Base-by-base conservation (phyloP, 1,140 invertebrate genomes). In the Hylaeus volcanicus region DNA sequence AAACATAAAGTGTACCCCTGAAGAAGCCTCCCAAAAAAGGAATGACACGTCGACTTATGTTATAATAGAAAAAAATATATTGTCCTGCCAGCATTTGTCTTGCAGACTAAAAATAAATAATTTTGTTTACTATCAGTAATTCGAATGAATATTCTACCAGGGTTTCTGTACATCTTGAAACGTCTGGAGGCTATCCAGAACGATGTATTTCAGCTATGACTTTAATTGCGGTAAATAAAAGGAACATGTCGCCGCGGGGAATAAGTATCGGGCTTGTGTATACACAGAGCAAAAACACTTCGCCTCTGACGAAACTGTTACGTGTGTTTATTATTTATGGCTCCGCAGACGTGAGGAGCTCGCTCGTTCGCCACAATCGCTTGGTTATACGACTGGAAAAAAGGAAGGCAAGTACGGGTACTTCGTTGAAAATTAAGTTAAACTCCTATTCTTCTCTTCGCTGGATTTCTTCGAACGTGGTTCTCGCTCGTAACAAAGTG, bases 141-240 rank as follows among this genome's bases (percentile, higher is more conserved):
- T 81, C 83, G 86, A 84, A 82, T 83, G 82, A 12, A 2, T 86
- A 82, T 51, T 55, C 4, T 56, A 43, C 15, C 43, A 53, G 51
- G 58, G 74, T 53, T 72, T 78, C 37, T 55, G 61, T 55, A 72
- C 41, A 51, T n/a, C n/a, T 37, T 41, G 45, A 5, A 15, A 55
- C 43, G n/a, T 58, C n/a, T 69, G 82, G 86, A 89, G 91, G 91
- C 89, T 92, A 90, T 88, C 86, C 84, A 86, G 82, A 83, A 64
- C 56, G 81, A 89, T 90, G 91, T 90, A 92, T 92, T 91, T 91
- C 89, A 89, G 88, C 86, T 88, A 82, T 81, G 85, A 90, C 88
- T 92, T 91, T 92, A 91, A 91, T 91, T 92, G 89, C 87, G 86
- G 65, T 86, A 90, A 86, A 91, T 78, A 87, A 89, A 90, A 83